Evolutionary conservation across 2,888 invertebrate genomes (phyloP), one percentile per base, ranked within the genome.

Genomic region (Melipona bicolor): DNA sequence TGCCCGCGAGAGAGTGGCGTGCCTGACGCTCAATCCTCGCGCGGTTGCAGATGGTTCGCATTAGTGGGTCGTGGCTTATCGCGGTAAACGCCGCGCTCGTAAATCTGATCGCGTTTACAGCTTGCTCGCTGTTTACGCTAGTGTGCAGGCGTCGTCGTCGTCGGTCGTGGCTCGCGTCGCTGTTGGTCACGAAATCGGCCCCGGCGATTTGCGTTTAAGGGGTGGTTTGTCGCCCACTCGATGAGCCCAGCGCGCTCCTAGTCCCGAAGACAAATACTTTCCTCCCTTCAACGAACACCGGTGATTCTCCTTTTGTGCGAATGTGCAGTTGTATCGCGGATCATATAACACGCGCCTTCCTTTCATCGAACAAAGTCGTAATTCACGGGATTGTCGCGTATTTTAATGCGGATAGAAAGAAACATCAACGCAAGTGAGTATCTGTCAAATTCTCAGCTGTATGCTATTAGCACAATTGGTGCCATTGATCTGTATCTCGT

Each of bases 71-170:
- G 81, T 83, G 81, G 88, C 86, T 88, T 86, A 88, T 88, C 88
- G 70, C 78, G 73, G 81, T 74, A 79, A 83, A 88, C 77, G 77
- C 79, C 71, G 64, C 32, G 77, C 69, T 68, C 76, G 68, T 88
- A 88, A 88, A 88, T 88, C 83, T 79, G 87, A 88, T 88, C 84
- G 80, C 86, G 82, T 88, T 88, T 88, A 71, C 88, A 73, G 64
- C 78, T 43, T 32, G 74, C 43, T 43, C 65, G 36, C 19, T 67
- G 71, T 82, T 88, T 86, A 83, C 82, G 71, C 76, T 69, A 61
- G 72, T 72, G 74, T 75, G 74, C 68, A 27, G 13, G 56, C 81
- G 68, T 67, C 79, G 75, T 87, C 43, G 68, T 67, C 79, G 75
- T 87, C 43, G 36, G 27, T 36, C 17, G 52, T 6, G 43, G 36